Evolutionary conservation across 2,797 vertebrate genomes (phyloP), one percentile per base, ranked within the genome.

Genomic region (Manis crassicaudata): DNA sequence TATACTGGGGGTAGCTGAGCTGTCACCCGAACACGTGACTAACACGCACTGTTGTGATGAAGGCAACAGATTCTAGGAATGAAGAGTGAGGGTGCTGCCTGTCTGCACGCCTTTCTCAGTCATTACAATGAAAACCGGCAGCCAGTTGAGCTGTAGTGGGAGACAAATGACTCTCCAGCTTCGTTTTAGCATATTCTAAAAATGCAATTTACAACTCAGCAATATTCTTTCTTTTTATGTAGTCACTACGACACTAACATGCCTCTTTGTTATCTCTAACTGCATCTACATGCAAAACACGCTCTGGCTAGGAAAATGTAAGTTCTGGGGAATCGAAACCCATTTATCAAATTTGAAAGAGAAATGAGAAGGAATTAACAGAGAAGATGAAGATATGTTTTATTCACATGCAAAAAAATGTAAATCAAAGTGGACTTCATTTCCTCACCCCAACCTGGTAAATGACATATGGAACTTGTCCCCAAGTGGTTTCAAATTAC

Each of bases 291-390:
- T 20, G 82, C 84, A 83, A 58, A 94, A 86, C 94, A 91, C 25
- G 5, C 89, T 73, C 40, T 3, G 50, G 67, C 97, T 67, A 68
- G 56, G 85, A 79, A 79, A 17, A 80, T 76, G 10, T 16, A 63
- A 88, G 88, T 52, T 67, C 88, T 79, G 35, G 46, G 94, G 85
- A 82, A 62, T 27, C 10, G 84, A 79, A 70, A 67, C 43, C 54
- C 88, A 62, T 87, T 92, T 91, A 82, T 88, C 94, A 92, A 95
- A 96, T 92, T 77, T 77, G 29, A 95, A 96, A 90, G 8, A 84
- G 95, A 97, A 96, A 96, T 92, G 89, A 96, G 96, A 92, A 65
- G 70, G 90, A 92, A 89, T 4, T 56, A 70, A 95, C 93, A 94
- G 77, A 92, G 68, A 96, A 58, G 91, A 95, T 43, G 72, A 95